Evolutionary conservation across 2,888 invertebrate genomes (phyloP), one percentile per base, ranked within the genome.

Genomic region (Meta bourneti): DNA sequence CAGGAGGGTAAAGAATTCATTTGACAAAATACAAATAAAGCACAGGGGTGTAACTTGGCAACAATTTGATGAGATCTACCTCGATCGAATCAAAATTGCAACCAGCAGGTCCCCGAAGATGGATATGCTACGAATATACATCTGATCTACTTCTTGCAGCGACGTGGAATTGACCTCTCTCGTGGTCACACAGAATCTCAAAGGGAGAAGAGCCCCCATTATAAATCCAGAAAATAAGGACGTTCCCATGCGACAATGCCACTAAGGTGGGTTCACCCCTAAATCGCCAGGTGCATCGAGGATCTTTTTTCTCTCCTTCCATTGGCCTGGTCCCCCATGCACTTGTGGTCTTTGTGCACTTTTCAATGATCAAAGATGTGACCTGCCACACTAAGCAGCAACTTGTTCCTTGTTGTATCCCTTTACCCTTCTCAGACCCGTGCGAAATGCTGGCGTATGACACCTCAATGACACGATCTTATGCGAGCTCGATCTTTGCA

Each of bases 221-320:
- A 52, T 83, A 20, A 48, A 20, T 13, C 52, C 34, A 20, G 16
- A 52, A 88, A 74, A 80, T 34, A 74, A 54, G 81, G 72, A 11
- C 81, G 20, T 88, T 88, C 88, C 88, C 88, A 61, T 88, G 81
- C 88, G 61, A 88, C 88, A 88, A 54, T 72, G 74, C 52, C 13
- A 49, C n/a, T 51, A 70, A 70, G 71, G 51, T 52, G 71, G 61
- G 71, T 52, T 70, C n/a, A 54, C 20, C 74, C n/a, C 54, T 61
- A 9, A 16, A 16, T 11, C 61, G 69, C 79, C 71, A 70, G 80
- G 75, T 81, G 81, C 88, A 69, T 49, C 48, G 69, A n/a, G 34
- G 48, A 34, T 8, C 1, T 61, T 78, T 78, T 77, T 61, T 34
- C 34, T 8, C 16, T 49, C 51, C 49, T n/a, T 71, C 48, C 70